Evolutionary conservation across 1,140 invertebrate species (phyloP), one percentile per base, ranked within the genome.

Genomic region (Aphelinus atriplicis): DNA sequence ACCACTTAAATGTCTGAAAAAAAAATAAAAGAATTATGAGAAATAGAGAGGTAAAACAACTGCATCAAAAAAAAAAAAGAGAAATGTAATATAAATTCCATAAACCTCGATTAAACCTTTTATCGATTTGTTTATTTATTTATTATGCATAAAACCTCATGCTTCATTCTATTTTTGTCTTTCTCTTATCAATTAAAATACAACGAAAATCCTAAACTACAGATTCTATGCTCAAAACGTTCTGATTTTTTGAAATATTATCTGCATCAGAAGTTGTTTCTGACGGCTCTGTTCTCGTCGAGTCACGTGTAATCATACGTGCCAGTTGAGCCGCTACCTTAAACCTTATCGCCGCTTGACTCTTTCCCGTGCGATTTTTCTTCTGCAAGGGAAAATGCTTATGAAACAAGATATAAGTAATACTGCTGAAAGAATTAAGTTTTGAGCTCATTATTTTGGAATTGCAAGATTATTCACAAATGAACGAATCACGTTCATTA

Each of bases 351-450:
- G 90, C 87, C 0, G 91, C 92, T 77, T 89, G 89, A 82, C 90
- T 89, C 81, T 92, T 92, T 66, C 92, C 92, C 79, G 92, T 87
- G 81, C 93, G 93, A 74, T 90, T 91, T 80, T 93, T 93, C 92
- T 92, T 93, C 90, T 92, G 81, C 73, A 88, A 89, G 6, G 46
- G 3, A 61, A 66, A 26, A 26, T 26, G 26, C 26, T 26, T 53
- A 70, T 63, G 53, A 64, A 75, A 74, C 3, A 26, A 26, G 26
- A 26, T 26, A 26, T 26, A 26, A 26, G 26, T 26, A 26, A 26
- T 26, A 26, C 26, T 26, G 26, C 26, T 26, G 26, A 26, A 26
- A 26, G 26, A 26, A 26, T 26, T 26, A 26, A 26, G 26, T 26
- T 26, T 26, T 26, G 26, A 26, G 26, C 26, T 26, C 26, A 26